Evolutionary conservation across 1,140 invertebrate species (phyloP), one percentile per base, ranked within the genome.

Genomic region (Leptopilina clavipes): DNA sequence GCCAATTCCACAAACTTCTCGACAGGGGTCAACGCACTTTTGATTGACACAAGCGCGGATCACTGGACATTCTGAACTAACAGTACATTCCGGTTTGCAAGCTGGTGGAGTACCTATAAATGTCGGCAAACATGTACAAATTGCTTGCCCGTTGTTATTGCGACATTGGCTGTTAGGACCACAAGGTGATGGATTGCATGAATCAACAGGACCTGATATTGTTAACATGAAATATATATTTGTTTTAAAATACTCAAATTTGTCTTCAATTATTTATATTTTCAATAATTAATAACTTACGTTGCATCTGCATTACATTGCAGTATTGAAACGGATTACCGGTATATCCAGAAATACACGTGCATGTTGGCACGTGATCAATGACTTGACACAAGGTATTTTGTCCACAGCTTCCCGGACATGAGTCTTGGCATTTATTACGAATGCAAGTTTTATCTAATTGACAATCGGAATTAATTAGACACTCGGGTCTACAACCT

Each of bases 331-430:
- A 94, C 3, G 94, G 93, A 91, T 95, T 94, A 77, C 95, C 95
- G 43, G 92, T 92, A 83, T 93, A 96, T 18, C 94, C 94, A 43
- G 90, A 82, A 40, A 92, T 84, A 81, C 95, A 97, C 31, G 91
- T 92, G 86, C 95, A 96, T 12, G 92, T 91, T 25, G 95, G 93
- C 75, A 93, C 86, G 85, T 96, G 94, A 85, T 95, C 94, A 8
- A 93, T 91, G 1, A 95, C 93, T 87, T 93, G 93, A 83, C 95
- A 96, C 22, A 93, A 88, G 7, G 95, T 94, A 88, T 95, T 95
- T 74, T 91, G 90, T 14, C 94, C 94, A 86, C 94, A 95, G 25
- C 92, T 93, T 75, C 94, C 94, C 3, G 93, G 93, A 83, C 95
- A 96, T 12, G 94, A 94, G 87, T 95, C 93, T 73, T 93, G 90